Evolutionary conservation across 35 echinoderm and acorn worm genomes (phyloP).

Genomic region (Lytechinus variegatus): DNA sequence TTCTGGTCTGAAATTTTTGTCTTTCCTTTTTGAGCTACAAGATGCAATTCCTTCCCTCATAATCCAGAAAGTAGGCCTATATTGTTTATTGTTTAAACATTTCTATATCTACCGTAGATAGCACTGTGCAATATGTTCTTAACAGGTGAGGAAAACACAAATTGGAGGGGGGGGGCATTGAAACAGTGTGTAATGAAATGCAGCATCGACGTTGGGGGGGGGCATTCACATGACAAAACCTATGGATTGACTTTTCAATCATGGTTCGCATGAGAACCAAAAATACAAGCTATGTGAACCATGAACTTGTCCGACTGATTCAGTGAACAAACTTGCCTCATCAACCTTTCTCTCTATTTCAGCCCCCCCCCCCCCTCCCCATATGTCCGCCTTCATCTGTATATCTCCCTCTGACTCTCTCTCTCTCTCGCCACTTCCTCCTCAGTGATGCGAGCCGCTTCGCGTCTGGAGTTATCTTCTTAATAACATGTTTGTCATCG

Average conservation of each 20-base stretch:
- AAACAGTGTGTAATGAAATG: not conserved
- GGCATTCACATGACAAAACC: too few species aligned
- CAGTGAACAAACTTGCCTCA: not conserved
- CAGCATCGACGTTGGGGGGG: not conserved
- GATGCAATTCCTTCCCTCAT: too few species aligned
- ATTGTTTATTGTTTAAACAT: too few species aligned
- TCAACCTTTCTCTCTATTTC: not conserved
- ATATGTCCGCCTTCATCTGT: not conserved
- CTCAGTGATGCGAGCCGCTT: not conserved
- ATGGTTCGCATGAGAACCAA: not conserved
- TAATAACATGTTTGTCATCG: conserved; percentile 13
- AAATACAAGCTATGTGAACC: not conserved
- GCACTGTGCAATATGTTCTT: too few species aligned
- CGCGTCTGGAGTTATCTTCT: not conserved
- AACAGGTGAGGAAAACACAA: too few species aligned
- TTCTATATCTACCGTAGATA: too few species aligned
- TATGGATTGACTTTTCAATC: not conserved
- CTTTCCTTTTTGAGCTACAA: too few species aligned
- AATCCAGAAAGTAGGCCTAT: too few species aligned
- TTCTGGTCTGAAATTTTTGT: too few species aligned
- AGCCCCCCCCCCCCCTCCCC: not conserved
- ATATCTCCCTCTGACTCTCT: not conserved
- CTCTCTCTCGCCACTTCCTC: not conserved
- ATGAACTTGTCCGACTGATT: not conserved
- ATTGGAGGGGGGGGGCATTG: not conserved